Conservation (phyloP, 1,140 invertebrate species). For the Aradophagus sp. region DNA sequence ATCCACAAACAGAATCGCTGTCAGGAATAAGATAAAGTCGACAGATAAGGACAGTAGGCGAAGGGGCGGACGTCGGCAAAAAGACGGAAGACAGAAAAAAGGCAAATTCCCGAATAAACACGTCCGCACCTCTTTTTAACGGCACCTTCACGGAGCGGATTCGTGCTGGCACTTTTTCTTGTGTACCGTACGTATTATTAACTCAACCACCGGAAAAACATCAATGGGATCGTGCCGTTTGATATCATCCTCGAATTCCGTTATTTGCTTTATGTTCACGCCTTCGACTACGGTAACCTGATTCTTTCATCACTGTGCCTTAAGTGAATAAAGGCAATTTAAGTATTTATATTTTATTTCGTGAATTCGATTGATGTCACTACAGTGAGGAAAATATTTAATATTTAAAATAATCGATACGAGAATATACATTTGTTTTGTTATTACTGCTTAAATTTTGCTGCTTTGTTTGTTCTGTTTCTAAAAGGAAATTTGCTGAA, state of each 20-base stretch:
- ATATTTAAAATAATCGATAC: no score
- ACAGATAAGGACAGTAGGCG: constrained; percentile 53
- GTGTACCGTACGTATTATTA: constrained; percentile 73
- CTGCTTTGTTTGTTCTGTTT: no score
- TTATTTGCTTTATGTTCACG: constrained; percentile 46
- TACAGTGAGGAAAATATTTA: no score
- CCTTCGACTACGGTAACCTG: constrained; percentile 2
- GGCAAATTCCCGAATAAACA: constrained; percentile 74
- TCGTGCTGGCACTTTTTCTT: constrained; percentile 49
- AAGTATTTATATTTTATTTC: no score
- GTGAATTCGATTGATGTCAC: no score
- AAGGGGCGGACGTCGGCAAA: constrained; percentile 41
- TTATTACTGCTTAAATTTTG: no score
- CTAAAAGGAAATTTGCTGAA: no score
- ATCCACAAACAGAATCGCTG: constrained; percentile 67
- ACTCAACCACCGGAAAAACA: constrained; percentile 74
- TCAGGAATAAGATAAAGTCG: constrained; percentile 73
- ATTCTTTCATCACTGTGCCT: no score
- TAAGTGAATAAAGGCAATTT: no score
- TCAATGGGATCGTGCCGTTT: constrained; percentile 66
- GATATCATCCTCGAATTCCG: constrained; percentile 47
- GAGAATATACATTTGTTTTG: no score
- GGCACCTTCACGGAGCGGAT: constrained; percentile 64
- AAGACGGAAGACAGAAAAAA: constrained; percentile 63
- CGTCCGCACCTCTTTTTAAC: constrained; percentile 72